Evolutionary conservation across 2,888 invertebrate genomes (phyloP), one percentile per base, ranked within the genome.

Genomic region (Drosophila kokeensis): DNA sequence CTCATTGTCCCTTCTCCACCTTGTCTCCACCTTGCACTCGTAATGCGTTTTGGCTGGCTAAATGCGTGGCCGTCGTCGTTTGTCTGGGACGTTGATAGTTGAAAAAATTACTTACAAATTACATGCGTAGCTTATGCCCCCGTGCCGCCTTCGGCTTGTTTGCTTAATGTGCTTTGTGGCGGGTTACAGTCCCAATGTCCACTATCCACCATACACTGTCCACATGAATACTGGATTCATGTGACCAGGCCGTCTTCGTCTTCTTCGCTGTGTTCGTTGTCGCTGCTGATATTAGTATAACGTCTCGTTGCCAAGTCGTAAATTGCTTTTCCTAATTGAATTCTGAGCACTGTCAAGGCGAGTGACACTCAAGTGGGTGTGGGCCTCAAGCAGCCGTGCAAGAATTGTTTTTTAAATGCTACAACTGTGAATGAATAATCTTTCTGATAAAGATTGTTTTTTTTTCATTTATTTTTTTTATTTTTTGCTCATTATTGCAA

Each of bases 51-150:
- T 76, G 76, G 59, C 50, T 78, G 67, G 67, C 65, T 70, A 66
- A 87, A 69, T 86, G 81, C 90, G 84, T 83, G 73, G 82, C 64
- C 66, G 81, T 76, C 65, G 85, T 74, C 74, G 83, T 77, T 85
- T 74, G 84, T 83, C 82, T 82, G 76, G 64, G 60, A 68, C 75
- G 89, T 88, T 87, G 90, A 90, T 87, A 89, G 89, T 79, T 87
- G 89, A 87, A 90, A 90, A 89, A 89, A 87, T 87, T 81, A 87
- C 87, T 89, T 90, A 83, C 90, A 87, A 90, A 89, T 87, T 89
- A 87, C 86, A 87, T 90, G 90, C 87, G 89, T 90, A 88, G 85
- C 85, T 86, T 90, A 90, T 83, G 89, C 81, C 85, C 90, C 90
- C 81, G 83, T 88, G 88, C 88, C 78, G 88, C 81, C 83, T 83